Evolutionary conservation across 2,888 invertebrate genomes (phyloP), one percentile per base, ranked within the genome.

Genomic region (Fragum fragum): DNA sequence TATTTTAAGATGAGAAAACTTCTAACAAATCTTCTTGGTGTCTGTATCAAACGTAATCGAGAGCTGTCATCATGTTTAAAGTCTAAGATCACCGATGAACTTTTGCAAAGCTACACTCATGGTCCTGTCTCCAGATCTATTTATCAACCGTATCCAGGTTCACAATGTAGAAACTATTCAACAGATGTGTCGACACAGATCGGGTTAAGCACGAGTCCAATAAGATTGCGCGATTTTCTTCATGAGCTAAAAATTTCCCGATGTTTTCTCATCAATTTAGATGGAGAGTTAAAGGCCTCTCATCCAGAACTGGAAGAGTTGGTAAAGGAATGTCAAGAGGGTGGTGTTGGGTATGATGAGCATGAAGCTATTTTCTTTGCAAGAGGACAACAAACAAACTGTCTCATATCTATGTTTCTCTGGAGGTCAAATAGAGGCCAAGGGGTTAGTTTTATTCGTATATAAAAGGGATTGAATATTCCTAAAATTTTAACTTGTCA

Each of bases 291-390:
- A 5, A 61, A 59, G n/a, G 53, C 71, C 23, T 89, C 89, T 1
- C 82, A 86, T 63, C 77, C 76, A 52, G 73, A 63, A 14, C 63
- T 89, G 6, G 72, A 83, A 32, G 82, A 79, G 11, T 36, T 87
- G 3, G 73, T 71, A 16, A 74, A 76, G 26, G 73, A 74, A 52
- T 39, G 79, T 18, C 76, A 73, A 14, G 29, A 52, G 5, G 75
- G 70, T 16, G n/a, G 69, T 29, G 55, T 79, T 16, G 75, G 85
- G 11, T 88, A 81, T 73, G 81, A 84, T 16, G 29, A 76, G 1
- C 91, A 91, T 86, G 90, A 91, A 79, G 91, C 86, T 14, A 83
- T 91, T 14, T 91, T 91, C 79, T 81, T 91, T 68, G 78, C 76
- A 23, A 72, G 85, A 9, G 91, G 91, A 16, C 69, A 79, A 47